Evolutionary conservation across 2,113 vertebrate genomes (phyloP).

Genomic region (Protobothrops flavoviridis): DNA sequence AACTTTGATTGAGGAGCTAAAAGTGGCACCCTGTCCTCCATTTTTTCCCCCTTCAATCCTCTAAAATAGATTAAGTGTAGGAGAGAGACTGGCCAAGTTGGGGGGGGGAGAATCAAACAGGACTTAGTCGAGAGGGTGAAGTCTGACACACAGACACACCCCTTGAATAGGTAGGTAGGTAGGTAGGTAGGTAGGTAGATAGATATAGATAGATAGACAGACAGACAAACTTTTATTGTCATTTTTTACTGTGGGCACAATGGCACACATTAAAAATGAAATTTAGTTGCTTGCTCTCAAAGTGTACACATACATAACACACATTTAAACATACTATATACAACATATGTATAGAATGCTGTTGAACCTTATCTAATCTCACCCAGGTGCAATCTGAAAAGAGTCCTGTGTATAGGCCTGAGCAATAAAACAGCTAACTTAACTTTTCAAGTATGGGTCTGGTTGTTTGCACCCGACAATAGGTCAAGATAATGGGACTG

Average conservation of each 20-base stretch:
- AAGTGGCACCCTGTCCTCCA: neutral
- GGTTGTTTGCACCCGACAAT: neutral
- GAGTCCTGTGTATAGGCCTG: neutral
- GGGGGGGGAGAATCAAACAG: no score
- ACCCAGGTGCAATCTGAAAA: neutral
- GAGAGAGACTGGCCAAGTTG: neutral
- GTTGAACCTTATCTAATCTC: neutral
- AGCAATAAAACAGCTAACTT: neutral
- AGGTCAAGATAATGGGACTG: neutral
- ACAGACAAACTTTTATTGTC: no score
- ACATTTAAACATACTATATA: no score
- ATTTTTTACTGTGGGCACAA: no score
- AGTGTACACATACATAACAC: no score
- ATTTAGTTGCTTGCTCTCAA: no score
- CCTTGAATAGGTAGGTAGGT: neutral
- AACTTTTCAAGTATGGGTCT: neutral
- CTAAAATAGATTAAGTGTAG: neutral
- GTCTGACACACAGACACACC: no score
- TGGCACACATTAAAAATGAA: no score
- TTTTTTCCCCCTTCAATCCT: neutral
- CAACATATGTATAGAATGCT: neutral
- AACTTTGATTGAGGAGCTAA: neutral
- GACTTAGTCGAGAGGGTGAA: neutral
- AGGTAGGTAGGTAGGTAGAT: no score
- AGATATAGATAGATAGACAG: no score